Evolutionary conservation across 2,888 invertebrate genomes (phyloP).

Genomic region (Drosophila paracracens): DNA sequence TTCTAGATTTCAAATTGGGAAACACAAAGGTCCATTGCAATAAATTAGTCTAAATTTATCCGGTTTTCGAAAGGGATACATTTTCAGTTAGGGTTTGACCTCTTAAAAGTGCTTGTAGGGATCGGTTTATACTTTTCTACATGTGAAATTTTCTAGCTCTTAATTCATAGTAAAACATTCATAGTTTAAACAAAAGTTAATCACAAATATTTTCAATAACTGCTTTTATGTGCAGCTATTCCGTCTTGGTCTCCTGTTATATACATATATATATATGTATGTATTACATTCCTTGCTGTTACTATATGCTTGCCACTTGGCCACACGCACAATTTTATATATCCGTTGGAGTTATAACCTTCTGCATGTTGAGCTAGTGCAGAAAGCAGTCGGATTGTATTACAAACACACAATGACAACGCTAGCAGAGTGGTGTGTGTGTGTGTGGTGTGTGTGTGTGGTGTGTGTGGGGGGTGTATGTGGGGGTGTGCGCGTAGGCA

Average conservation of each 20-base stretch:
- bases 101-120: neutral
- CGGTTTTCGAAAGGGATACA: neutral
- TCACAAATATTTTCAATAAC: neutral
- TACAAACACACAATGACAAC: constrained; percentile 53
- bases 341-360: constrained; percentile 26
- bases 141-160: neutral
- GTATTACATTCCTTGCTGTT: neutral
- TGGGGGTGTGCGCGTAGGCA: constrained; percentile 14
- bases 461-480: neutral
- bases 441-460: neutral
- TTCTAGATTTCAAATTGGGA: neutral
- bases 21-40: neutral
- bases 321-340: constrained; percentile 11
- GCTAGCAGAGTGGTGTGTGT: constrained; percentile 28
- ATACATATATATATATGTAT: neutral
- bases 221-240: neutral
- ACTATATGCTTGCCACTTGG: constrained; percentile 20
- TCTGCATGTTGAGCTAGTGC: constrained; percentile 13
- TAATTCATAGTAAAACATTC: neutral
- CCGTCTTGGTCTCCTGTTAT: neutral
- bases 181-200: neutral
- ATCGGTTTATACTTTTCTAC: neutral
- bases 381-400: constrained; percentile 32
- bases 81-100: neutral
- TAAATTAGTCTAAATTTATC: neutral